Conservation (phyloP, 2,888 invertebrate genomes). For the Linnaemya vulpina region DNA sequence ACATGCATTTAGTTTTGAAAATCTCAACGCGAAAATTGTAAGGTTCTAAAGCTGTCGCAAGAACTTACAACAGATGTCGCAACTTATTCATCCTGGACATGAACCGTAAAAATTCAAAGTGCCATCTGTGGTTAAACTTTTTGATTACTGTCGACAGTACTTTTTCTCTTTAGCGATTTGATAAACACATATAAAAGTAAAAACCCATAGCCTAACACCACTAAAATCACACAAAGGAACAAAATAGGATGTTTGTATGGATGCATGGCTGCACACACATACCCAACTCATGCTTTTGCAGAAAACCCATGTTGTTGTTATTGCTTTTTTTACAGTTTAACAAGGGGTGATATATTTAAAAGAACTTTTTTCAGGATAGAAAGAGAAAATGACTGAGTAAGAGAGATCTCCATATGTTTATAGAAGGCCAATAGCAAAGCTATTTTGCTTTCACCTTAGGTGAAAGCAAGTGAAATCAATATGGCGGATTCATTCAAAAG, state of each 20-base stretch:
- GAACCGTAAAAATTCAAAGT: slow-evolving; percentile 5
- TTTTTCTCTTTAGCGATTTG: slow-evolving; percentile 12
- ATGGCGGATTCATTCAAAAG: slow-evolving; percentile 44
- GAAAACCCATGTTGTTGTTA: too few relatives aligned
- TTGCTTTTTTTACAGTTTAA: slow-evolving; percentile 1
- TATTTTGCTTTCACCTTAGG: slow-evolving; percentile 41
- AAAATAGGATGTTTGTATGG: neutral
- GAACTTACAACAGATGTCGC: neutral
- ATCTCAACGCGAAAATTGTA: neutral
- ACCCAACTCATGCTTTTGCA: neutral
- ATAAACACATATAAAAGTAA: neutral
- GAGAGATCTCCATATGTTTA: slow-evolving; percentile 39
- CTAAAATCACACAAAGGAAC: neutral
- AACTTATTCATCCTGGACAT: neutral
- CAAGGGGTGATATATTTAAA: slow-evolving; percentile 42
- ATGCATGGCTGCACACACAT: neutral
- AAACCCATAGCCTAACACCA: slow-evolving; percentile 18
- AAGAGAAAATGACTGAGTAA: slow-evolving; percentile 55
- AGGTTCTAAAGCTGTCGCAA: neutral
- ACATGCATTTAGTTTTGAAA: too few relatives aligned
- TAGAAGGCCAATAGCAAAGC: slow-evolving; percentile 58
- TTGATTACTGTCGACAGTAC: neutral
- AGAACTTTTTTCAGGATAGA: slow-evolving; percentile 27
- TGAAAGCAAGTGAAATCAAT: slow-evolving; percentile 51
- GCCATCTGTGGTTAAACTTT: slow-evolving; percentile 49